phyloP scores from a whole-genome alignment of 2,888 invertebrate genomes.

The Erannis defoliaria region DNA sequence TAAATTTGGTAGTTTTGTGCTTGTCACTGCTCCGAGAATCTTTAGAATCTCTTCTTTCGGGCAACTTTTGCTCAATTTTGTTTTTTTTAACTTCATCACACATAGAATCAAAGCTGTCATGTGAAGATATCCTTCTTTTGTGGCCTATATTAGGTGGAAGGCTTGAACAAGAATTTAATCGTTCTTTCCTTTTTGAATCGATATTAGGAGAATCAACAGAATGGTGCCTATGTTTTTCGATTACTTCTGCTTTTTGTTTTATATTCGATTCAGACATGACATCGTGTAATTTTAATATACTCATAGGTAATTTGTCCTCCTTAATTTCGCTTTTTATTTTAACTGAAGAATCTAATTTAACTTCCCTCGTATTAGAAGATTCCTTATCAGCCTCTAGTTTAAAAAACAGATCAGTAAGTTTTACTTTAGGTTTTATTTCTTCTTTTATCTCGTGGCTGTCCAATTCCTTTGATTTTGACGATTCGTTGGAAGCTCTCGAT shows the following conservation, averaged over 20 bases:
- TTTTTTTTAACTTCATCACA: slow-evolving; percentile 88
- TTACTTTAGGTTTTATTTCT: slow-evolving; percentile 67
- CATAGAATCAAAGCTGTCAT: slow-evolving; percentile 88
- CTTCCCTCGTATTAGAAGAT: slow-evolving; percentile 44
- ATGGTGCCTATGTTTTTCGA: slow-evolving; percentile 81
- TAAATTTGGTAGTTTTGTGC: slow-evolving; percentile 85
- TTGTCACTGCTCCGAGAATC: slow-evolving; percentile 82
- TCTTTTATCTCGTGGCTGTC: slow-evolving; percentile 73
- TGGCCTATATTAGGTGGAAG: slow-evolving; percentile 88
- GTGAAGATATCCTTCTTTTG: slow-evolving; percentile 93
- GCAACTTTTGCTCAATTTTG: slow-evolving; percentile 84
- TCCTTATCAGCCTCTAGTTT: slow-evolving; percentile 85
- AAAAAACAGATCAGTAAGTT: slow-evolving; percentile 78
- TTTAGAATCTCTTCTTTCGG: slow-evolving; percentile 90
- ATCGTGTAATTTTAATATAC: slow-evolving; percentile 37
- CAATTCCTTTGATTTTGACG: slow-evolving; percentile 71
- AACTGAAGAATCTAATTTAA: slow-evolving; percentile 53
- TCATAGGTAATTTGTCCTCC: slow-evolving; percentile 72
- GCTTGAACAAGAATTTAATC: slow-evolving; percentile 86
- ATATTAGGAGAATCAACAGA: slow-evolving; percentile 78
- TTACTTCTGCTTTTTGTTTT: slow-evolving; percentile 67
- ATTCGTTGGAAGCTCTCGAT: slow-evolving; percentile 79
- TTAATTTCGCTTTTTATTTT: slow-evolving; percentile 77
- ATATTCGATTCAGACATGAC: slow-evolving; percentile 49
- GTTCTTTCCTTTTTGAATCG: slow-evolving; percentile 86